phyloP scores from a whole-genome alignment of 2,113 vertebrate species.

The Plectropomus leopardus region DNA sequence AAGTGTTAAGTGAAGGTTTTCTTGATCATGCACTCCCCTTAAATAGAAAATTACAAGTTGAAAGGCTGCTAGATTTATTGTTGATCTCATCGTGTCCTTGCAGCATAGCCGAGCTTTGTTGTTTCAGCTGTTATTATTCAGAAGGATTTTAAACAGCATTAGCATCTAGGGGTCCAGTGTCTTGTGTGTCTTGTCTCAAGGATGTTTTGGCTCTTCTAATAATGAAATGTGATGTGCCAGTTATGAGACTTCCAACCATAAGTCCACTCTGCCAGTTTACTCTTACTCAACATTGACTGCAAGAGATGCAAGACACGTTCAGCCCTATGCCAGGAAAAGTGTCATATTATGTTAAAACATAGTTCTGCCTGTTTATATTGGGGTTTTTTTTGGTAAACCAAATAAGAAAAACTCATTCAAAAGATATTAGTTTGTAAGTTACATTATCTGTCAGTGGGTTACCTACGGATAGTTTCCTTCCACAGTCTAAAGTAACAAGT shows the following conservation, averaged over 20 bases:
- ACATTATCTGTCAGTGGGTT: not conserved
- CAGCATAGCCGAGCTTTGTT: constrained; percentile 20
- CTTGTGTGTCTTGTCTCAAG: constrained; percentile 69
- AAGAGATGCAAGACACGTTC: constrained; percentile 17
- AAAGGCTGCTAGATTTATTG: constrained; percentile 34
- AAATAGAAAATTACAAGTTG: constrained; percentile 17
- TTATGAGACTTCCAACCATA: constrained; percentile 27
- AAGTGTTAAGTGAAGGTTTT: constrained; percentile 24
- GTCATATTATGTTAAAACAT: not conserved
- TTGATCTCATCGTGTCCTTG: constrained; percentile 24
- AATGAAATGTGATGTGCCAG: constrained; percentile 56
- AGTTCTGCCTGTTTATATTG: not conserved
- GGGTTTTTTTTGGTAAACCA: not conserved
- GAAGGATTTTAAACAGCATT: constrained; percentile 39
- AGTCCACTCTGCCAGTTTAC: constrained; percentile 33
- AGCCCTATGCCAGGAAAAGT: not conserved
- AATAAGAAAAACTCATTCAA: not conserved
- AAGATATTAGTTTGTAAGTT: not conserved
- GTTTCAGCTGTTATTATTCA: constrained; percentile 50
- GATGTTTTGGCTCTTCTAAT: constrained; percentile 60
- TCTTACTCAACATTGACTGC: constrained; percentile 19
- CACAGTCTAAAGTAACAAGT: not conserved
- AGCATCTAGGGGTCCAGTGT: constrained; percentile 43
- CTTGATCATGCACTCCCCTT: constrained; percentile 6
- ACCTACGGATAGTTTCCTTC: not conserved